Percentiles rank a stretch among this genome's conserved stretches.
phyloP scores from a whole-genome alignment of 2,888 invertebrate species.

The Pseudococcus viburni region DNA sequence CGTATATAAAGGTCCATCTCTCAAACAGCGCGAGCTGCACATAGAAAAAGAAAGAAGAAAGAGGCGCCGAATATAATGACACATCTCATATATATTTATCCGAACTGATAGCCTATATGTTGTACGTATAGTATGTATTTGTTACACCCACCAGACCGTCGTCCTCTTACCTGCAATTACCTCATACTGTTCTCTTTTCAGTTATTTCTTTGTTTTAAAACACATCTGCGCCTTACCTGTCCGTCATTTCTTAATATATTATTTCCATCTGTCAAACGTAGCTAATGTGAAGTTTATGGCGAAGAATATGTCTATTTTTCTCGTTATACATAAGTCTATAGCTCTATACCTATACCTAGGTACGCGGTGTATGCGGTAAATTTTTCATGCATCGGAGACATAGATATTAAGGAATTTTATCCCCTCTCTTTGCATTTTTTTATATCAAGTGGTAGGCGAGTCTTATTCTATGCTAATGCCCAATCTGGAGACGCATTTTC shows the following conservation, averaged over 20 bases:
- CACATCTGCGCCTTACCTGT: slow-evolving; percentile 64
- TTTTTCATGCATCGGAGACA: slow-evolving; percentile 50
- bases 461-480: slow-evolving; percentile 28
- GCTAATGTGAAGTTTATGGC: slow-evolving; percentile 54
- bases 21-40: slow-evolving; percentile 33
- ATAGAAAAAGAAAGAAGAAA: slow-evolving; percentile 46
- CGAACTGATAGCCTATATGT: slow-evolving; percentile 65
- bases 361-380: background rate
- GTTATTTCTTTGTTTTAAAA: slow-evolving; percentile 65
- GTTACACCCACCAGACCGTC: slow-evolving; percentile 62
- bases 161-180: slow-evolving; percentile 63
- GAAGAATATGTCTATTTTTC: slow-evolving; percentile 46
- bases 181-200: slow-evolving; percentile 65
- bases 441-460: too few species aligned
- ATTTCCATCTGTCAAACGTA: slow-evolving; percentile 65
- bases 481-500: background rate
- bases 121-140: slow-evolving; percentile 61
- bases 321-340: background rate
- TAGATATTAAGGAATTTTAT: slow-evolving; percentile 35
- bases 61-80: slow-evolving; percentile 66
- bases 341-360: background rate
- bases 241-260: slow-evolving; percentile 65
- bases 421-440: background rate
- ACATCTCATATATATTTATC: slow-evolving; percentile 63
- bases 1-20: slow-evolving; percentile 54